Evolutionary conservation across 1,140 invertebrate genomes (phyloP).

Genomic region (Drosophila willistoni): DNA sequence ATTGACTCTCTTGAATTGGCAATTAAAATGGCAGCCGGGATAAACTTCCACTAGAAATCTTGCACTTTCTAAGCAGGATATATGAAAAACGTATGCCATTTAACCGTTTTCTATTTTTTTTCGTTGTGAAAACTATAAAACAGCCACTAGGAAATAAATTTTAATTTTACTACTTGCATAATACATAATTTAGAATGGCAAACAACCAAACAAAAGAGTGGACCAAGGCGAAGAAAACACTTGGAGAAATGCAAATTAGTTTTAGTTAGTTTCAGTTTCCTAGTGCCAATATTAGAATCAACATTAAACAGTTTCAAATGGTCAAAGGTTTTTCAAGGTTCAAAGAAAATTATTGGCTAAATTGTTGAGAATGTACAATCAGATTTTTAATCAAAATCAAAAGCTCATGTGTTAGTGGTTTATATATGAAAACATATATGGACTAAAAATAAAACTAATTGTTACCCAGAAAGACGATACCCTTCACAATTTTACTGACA

Average conservation of each 20-base stretch:
- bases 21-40: conserved; percentile 55
- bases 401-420: too few relatives aligned
- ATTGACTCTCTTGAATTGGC: conserved; percentile 67
- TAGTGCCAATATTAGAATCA: too few relatives aligned
- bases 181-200: conserved; percentile 64
- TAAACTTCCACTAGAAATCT: background rate
- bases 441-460: too few relatives aligned
- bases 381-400: too few relatives aligned
- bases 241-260: background rate
- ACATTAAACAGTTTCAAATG: too few relatives aligned
- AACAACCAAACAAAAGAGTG: background rate
- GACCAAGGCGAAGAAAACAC: background rate
- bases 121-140: conserved; percentile 59
- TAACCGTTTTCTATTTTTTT: conserved; percentile 50
- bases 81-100: conserved; percentile 37
- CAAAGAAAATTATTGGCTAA: too few relatives aligned
- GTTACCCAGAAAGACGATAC: too few relatives aligned
- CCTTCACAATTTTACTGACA: too few relatives aligned
- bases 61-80: conserved; percentile 8
- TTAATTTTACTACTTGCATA: conserved; percentile 66
- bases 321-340: too few relatives aligned
- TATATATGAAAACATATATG: too few relatives aligned
- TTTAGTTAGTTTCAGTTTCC: too few relatives aligned
- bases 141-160: conserved; percentile 64
- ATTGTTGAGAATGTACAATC: too few relatives aligned